Base-by-base conservation (phyloP, 2,113 vertebrate species). In the Accipiter cooperii region DNA sequence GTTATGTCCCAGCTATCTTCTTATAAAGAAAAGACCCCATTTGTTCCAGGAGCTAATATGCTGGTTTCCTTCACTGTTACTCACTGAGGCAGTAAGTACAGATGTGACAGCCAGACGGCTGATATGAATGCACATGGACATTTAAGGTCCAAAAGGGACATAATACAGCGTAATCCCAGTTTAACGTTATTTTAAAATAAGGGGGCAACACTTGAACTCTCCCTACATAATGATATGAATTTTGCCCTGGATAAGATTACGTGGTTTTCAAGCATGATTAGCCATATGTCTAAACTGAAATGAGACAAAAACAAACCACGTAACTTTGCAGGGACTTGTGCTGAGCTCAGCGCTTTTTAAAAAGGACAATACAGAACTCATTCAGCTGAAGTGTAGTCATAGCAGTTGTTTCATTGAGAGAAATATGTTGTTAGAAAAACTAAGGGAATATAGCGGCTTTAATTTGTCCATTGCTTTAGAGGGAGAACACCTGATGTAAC, bases 181-280 rank as follows among this genome's bases (percentile, higher is more conserved):
- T 96, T 90, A 96, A 91, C 75, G 80, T 94, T 95, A 93, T 93
- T 96, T 94, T 58, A 81, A 96, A 96, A 93, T 90, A 83, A 89
- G 64, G 69, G 52, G 78, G 66, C 93, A 95, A 83, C 96, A 96
- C 84, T 96, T 97, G 92, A 97, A 96, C 94, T 93, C 87, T 85
- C 51, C 81, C 76, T 68, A 44, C 71, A 83, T 92, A 95, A 95
- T 93, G 77, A 70, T 91, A 95, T 3, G 84, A 94, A 94, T 96
- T 97, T 94, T 96, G 95, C 76, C 97, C 88, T 95, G 97, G 95
- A 90, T 97, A 84, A 95, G 93, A 96, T 97, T 94, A 96, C 7
- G 6, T 55, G 90, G 93, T 92, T 96, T 97, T 96, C 95, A 96
- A 93, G 96, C 95, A 93, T 68, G 94, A 97, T 96, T 97, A 96